Evolutionary conservation across 2,888 invertebrate genomes (phyloP).

Genomic region (Biston betularia): DNA sequence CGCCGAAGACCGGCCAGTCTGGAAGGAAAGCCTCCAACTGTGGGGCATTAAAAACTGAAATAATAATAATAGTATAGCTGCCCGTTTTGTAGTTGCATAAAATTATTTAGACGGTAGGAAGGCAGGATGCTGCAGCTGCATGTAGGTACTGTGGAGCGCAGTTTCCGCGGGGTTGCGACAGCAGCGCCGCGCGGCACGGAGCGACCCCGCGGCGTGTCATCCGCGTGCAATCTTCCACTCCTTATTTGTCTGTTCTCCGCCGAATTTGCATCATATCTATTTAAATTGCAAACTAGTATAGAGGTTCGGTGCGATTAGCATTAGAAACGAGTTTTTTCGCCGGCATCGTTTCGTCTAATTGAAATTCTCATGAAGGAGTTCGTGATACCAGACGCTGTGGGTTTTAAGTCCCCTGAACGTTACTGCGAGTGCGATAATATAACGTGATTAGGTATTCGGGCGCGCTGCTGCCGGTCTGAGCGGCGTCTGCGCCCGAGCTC

Average conservation of each 20-base stretch:
- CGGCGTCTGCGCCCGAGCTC: background rate
- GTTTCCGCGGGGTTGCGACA: background rate
- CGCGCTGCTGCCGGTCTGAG: background rate
- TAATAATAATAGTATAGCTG: too few species aligned
- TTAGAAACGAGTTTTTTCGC: constrained; percentile 45
- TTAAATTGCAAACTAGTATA: constrained; percentile 46
- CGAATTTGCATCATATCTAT: constrained; percentile 49
- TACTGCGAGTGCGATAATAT: background rate
- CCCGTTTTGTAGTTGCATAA: too few species aligned
- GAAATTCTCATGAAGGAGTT: constrained; percentile 39
- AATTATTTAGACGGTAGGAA: too few species aligned
- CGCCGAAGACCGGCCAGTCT: too few species aligned
- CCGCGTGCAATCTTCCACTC: constrained; percentile 31
- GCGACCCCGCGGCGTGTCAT: constrained; percentile 6
- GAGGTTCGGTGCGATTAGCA: constrained; percentile 46
- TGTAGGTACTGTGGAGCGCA: background rate
- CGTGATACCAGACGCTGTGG: constrained; percentile 10
- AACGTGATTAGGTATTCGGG: background rate
- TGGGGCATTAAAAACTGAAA: too few species aligned
- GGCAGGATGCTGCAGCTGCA: too few species aligned
- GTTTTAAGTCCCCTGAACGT: constrained; percentile 9
- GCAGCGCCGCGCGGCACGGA: background rate
- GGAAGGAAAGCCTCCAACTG: too few species aligned
- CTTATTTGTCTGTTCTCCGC: constrained; percentile 38
- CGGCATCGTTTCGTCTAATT: constrained; percentile 37